Evolutionary conservation across 2,888 invertebrate genomes (phyloP).

Genomic region (Hemithea aestivaria): DNA sequence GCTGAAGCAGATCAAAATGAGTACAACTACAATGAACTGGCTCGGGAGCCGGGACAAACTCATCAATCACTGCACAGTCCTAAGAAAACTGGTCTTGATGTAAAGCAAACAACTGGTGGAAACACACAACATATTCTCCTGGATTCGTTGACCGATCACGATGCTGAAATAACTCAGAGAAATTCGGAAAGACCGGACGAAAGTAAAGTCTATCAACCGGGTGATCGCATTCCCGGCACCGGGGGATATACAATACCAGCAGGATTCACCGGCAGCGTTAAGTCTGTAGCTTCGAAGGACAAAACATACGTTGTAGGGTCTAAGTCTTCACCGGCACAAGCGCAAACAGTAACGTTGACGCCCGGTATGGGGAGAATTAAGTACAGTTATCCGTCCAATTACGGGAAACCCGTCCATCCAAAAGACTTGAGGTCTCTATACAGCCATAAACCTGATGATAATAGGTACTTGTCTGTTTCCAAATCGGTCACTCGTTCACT

Average conservation of each 20-base stretch:
- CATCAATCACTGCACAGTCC: constrained; percentile 57
- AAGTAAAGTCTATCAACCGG: constrained; percentile 81
- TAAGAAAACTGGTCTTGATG: constrained; percentile 55
- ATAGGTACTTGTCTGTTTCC: constrained; percentile 87
- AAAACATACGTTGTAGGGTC: constrained; percentile 79
- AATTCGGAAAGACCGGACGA: constrained; percentile 73
- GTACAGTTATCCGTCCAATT: constrained; percentile 49
- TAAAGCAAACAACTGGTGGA: constrained; percentile 69
- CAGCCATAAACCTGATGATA: constrained; percentile 64
- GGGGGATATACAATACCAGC: constrained; percentile 83
- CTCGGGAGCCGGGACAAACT: constrained; percentile 51
- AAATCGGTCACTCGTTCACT: constrained; percentile 88
- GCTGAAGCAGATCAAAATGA: constrained; percentile 73
- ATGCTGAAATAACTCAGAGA: constrained; percentile 81
- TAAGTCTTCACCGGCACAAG: constrained; percentile 81
- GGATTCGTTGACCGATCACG: constrained; percentile 78
- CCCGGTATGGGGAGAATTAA: constrained; percentile 71
- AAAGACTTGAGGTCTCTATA: constrained; percentile 61
- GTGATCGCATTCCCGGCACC: constrained; percentile 83
- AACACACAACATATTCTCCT: constrained; percentile 83
- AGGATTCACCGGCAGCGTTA: constrained; percentile 83
- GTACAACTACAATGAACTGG: constrained; percentile 80
- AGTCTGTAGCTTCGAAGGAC: constrained; percentile 81
- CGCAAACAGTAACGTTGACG: constrained; percentile 80
- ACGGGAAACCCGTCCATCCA: constrained; percentile 49